These are phyloP conservation scores for Thymallus thymallus DNA, from an alignment of 2,113 vertebrate genomes.

Conservation along the genomic window DNA sequence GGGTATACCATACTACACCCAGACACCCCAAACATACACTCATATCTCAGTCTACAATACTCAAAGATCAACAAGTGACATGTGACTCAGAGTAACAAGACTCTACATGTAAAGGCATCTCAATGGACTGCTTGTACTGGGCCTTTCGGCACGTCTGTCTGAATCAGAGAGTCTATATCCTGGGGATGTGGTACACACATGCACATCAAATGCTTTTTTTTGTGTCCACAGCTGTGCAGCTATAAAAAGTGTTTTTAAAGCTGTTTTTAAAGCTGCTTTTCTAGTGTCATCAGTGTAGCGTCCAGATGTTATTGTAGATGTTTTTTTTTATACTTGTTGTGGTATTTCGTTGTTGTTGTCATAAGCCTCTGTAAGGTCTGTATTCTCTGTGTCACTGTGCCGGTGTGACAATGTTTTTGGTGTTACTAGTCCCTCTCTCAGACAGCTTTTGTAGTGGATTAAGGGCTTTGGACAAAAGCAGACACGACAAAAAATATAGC, in stretches of 20 bases:
- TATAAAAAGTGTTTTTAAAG: background rate
- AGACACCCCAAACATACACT: background rate
- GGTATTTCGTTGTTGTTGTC: background rate
- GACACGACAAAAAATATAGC: constrained; percentile 34
- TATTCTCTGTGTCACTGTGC: constrained; percentile 1
- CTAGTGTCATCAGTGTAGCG: background rate
- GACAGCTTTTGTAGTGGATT: constrained; percentile 75
- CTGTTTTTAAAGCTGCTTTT: constrained; percentile 16
- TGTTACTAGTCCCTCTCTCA: constrained; percentile 67
- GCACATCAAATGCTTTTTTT: background rate
- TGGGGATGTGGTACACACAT: constrained; percentile 20
- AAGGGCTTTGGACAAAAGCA: constrained; percentile 83
- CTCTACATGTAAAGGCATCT: constrained; percentile 68
- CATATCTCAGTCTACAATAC: background rate
- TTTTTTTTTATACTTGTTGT: constrained; percentile 5
- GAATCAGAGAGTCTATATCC: constrained; percentile 17
- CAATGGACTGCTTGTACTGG: constrained; percentile 15
- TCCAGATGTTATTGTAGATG: background rate
- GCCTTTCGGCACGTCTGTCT: constrained; percentile 35
- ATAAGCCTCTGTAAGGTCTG: constrained; percentile 24
- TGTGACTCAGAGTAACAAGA: constrained; percentile 63
- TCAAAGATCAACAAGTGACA: constrained; percentile 17
- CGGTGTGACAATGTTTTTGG: constrained; percentile 44
- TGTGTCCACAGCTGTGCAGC: background rate
- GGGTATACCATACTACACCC: constrained; percentile 36